These are phyloP conservation scores for Cataglyphis altisquamis DNA, from an alignment of 2,888 invertebrate species.

Conservation along the genomic window DNA sequence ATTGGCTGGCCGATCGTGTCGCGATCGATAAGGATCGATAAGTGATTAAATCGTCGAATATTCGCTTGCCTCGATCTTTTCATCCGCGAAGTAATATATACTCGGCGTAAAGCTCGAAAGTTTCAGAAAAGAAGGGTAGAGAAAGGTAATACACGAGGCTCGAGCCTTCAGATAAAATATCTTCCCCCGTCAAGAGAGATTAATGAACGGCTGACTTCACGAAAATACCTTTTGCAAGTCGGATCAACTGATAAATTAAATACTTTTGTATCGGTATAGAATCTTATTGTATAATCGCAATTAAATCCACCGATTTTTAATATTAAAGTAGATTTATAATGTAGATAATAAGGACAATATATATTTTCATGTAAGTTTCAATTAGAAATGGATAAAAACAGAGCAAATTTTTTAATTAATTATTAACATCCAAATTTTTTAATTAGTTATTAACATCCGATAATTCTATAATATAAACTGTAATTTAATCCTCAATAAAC, in stretches of 20 bases:
- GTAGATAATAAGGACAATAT: neutral
- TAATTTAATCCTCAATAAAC: neutral
- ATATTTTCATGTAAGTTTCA: neutral
- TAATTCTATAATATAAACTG: neutral
- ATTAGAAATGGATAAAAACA: neutral
- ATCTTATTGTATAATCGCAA: slow-evolving; percentile 6
- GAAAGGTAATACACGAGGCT: neutral
- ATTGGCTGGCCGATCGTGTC: slow-evolving; percentile 47
- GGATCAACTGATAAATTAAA: slow-evolving; percentile 42
- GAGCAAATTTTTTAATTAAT: slow-evolving; percentile 11
- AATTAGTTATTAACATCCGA: slow-evolving; percentile 1
- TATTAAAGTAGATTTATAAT: neutral
- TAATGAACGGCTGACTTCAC: slow-evolving; percentile 24
- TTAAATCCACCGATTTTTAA: neutral
- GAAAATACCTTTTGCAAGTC: neutral
- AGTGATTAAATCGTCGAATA: slow-evolving; percentile 61
- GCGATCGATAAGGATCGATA: slow-evolving; percentile 70
- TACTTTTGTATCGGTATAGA: neutral
- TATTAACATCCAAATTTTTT: neutral
- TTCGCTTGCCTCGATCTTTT: slow-evolving; percentile 18
- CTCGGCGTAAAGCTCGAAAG: slow-evolving; percentile 26
- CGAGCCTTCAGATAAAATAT: slow-evolving; percentile 22
- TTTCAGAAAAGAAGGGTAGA: slow-evolving; percentile 9
- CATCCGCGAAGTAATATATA: neutral
- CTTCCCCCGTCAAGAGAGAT: slow-evolving; percentile 27